These are phyloP conservation scores for Spermophilus dauricus DNA, from an alignment of 2,113 vertebrate species.

Conservation along the genomic window DNA sequence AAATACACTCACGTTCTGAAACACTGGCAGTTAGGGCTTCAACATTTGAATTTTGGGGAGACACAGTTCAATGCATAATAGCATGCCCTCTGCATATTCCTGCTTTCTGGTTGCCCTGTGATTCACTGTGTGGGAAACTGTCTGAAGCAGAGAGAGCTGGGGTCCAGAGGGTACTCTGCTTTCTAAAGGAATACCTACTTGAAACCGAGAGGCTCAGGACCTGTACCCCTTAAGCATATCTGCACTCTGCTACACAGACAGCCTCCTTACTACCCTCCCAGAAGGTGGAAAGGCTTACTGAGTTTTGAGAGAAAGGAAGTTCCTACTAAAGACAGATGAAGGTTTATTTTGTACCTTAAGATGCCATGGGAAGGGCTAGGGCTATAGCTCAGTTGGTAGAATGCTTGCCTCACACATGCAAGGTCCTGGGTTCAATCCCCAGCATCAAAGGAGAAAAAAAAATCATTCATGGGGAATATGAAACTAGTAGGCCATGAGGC, in stretches of 20 bases:
- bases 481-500: not conserved
- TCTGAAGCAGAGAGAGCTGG: constrained; percentile 27
- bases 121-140: not conserved
- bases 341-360: not conserved
- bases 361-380: not conserved
- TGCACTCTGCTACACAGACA: not conserved
- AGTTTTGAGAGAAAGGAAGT: not conserved
- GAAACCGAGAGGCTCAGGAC: not conserved
- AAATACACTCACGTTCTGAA: not conserved
- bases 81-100: not conserved
- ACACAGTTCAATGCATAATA: not conserved
- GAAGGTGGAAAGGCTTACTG: not conserved
- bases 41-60: not conserved
- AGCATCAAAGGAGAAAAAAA: too few species aligned
- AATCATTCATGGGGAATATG: not conserved
- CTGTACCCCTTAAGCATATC: not conserved
- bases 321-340: not conserved
- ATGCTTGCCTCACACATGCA: too few species aligned
- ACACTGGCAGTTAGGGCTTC: not conserved
- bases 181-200: not conserved
- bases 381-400: too few species aligned
- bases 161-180: not conserved
- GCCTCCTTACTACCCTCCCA: not conserved
- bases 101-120: not conserved
- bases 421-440: too few species aligned